These are phyloP conservation scores for Tiliacea aurago DNA, from an alignment of 2,888 invertebrate genomes.

Conservation along the genomic window DNA sequence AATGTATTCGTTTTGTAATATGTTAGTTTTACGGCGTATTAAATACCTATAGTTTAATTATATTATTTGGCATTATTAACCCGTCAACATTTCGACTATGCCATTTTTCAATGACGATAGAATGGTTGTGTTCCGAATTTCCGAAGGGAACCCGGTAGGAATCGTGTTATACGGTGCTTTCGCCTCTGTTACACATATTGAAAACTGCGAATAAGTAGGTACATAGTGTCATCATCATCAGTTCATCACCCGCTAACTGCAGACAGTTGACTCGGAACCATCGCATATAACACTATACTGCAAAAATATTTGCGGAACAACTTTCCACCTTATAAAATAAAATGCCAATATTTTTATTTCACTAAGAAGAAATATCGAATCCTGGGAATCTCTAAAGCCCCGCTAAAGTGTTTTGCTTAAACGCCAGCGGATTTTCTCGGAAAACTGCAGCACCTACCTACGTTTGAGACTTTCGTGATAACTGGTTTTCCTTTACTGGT, in stretches of 20 bases:
- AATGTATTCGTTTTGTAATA: too few species aligned
- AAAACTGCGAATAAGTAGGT: background rate
- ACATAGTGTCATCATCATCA: background rate
- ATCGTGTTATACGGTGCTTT: too few species aligned
- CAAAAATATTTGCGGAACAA: background rate
- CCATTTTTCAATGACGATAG: too few species aligned
- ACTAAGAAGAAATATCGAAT: conserved; percentile 32
- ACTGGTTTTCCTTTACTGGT: background rate
- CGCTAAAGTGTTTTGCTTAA: conserved; percentile 51
- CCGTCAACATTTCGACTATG: too few species aligned
- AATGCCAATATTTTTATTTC: conserved; percentile 46
- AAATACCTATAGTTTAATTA: too few species aligned
- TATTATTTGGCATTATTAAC: too few species aligned
- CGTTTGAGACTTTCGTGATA: conserved; percentile 11
- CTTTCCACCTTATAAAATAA: conserved; percentile 16
- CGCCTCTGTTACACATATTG: too few species aligned
- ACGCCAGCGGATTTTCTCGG: conserved; percentile 41
- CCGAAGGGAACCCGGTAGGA: too few species aligned
- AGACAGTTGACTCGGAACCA: background rate
- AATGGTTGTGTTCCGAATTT: too few species aligned
- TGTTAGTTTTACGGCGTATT: too few species aligned
- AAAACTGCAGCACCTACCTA: conserved; percentile 27
- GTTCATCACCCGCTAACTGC: background rate
- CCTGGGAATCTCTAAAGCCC: conserved; percentile 38
- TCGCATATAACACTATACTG: background rate